A percentile compares a stretch with the other conserved stretches of the same genome.
Evolutionary conservation across 1,140 invertebrate genomes (phyloP).

Genomic region (Arion vulgaris): DNA sequence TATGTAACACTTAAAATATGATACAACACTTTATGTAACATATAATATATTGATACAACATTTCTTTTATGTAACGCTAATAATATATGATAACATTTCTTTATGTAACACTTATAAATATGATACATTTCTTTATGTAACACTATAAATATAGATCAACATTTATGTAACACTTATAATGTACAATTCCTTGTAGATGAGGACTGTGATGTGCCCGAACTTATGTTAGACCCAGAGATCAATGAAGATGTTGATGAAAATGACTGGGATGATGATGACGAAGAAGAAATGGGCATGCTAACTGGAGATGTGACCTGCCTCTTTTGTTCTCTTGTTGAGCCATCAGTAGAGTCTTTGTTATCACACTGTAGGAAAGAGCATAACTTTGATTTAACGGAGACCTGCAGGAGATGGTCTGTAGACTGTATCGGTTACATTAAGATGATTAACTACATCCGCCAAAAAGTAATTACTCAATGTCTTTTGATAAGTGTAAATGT

Average conservation of each 20-base stretch:
- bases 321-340: conserved; percentile 75
- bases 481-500: background rate
- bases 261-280: conserved; percentile 67
- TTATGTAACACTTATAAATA: no score
- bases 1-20: no score
- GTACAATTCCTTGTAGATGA: background rate
- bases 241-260: conserved; percentile 14
- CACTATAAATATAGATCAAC: no score
- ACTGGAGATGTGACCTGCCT: conserved; percentile 72
- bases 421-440: conserved; percentile 91
- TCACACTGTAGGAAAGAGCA: conserved; percentile 77
- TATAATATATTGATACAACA: no score
- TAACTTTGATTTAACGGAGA: conserved; percentile 79
- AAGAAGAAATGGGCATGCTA: conserved; percentile 68
- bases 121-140: no score
- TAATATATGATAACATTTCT: no score
- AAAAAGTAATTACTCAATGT: conserved; percentile 67
- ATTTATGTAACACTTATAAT: no score
- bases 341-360: conserved; percentile 71
- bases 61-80: no score
- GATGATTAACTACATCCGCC: conserved; percentile 88
- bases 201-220: background rate
- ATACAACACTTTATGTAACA: no score
- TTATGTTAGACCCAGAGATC: conserved; percentile 5
- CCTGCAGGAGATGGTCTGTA: conserved; percentile 82